phyloP scores from a whole-genome alignment of 30 jellyfish, hydroid and myxozoan genomes.

The Phacellophora camtschatica region DNA sequence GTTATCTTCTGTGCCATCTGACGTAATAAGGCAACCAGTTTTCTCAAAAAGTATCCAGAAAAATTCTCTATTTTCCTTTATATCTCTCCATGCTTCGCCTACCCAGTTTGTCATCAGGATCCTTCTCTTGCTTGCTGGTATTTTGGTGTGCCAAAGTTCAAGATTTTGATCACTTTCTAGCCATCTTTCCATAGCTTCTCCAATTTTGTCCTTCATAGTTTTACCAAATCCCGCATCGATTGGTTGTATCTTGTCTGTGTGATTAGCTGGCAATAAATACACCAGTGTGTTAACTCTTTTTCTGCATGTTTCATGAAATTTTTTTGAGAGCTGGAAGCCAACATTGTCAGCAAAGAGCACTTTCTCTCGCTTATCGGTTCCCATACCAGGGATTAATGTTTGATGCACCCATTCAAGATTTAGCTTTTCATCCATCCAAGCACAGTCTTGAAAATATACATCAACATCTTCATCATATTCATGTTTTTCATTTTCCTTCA shows the following conservation, averaged over 20 bases:
- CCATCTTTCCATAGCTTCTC: constrained; percentile 24
- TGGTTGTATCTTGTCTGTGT: constrained; percentile 20
- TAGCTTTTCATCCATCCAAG: constrained; percentile 39
- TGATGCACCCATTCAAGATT: constrained; percentile 16
- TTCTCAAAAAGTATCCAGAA: constrained; percentile 3
- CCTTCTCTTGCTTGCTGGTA: constrained; percentile 2
- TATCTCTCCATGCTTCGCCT: constrained; percentile 21
- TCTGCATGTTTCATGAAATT: constrained; percentile 12
- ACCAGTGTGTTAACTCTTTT: constrained; percentile 9
- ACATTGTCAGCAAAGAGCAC: constrained; percentile 20
- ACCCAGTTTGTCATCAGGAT: constrained; percentile 8
- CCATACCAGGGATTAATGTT: constrained; percentile 21
- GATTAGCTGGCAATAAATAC: constrained; percentile 23
- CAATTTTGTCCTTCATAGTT: background rate
- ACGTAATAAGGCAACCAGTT: constrained; percentile 13
- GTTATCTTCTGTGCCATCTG: constrained; percentile 1
- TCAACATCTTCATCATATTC: constrained; percentile 37
- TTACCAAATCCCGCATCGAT: constrained; percentile 13
- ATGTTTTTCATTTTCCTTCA: constrained; percentile 19
- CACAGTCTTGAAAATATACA: constrained; percentile 37
- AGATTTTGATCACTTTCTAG: background rate
- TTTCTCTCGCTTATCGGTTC: constrained; percentile 1
- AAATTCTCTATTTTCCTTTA: background rate
- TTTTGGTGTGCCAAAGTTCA: constrained; percentile 15
- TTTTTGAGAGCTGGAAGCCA: constrained; percentile 4